phyloP scores from a whole-genome alignment of 2,113 vertebrate species.

The Chinchilla lanigera region DNA sequence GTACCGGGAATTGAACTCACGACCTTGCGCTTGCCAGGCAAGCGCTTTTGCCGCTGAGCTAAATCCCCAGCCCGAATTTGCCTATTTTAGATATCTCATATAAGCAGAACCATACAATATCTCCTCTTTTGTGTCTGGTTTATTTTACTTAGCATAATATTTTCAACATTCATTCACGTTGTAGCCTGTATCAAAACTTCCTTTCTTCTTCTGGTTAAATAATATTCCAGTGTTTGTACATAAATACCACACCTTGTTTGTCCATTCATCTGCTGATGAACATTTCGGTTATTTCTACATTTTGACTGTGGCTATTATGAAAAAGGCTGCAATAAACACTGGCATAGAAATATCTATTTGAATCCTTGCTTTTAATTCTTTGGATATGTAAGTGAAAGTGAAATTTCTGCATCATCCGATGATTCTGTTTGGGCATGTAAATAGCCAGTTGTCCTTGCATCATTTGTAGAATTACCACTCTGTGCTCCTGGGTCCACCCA shows the following conservation, averaged over 20 bases:
- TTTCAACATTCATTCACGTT: neutral
- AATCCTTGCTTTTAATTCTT: neutral
- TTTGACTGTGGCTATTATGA: neutral
- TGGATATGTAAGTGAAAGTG: neutral
- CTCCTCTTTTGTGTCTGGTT: neutral
- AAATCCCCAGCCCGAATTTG: too few relatives aligned
- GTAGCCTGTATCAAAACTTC: neutral
- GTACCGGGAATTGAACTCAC: too few relatives aligned
- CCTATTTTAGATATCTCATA: neutral
- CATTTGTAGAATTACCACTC: neutral
- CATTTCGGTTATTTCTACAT: neutral
- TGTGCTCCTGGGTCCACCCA: neutral
- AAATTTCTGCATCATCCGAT: neutral
- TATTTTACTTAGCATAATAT: neutral
- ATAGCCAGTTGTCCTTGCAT: neutral
- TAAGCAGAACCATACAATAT: neutral
- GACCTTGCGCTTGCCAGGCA: too few relatives aligned
- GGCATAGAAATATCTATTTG: neutral
- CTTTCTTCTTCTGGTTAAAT: neutral
- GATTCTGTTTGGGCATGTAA: neutral
- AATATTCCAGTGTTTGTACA: neutral
- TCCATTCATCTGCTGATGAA: neutral
- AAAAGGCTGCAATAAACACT: neutral
- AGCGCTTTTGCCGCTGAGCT: too few relatives aligned
- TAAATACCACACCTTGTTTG: neutral